Evolutionary conservation across 2,113 vertebrate genomes (phyloP).

Genomic region (Spea multiplicata): DNA sequence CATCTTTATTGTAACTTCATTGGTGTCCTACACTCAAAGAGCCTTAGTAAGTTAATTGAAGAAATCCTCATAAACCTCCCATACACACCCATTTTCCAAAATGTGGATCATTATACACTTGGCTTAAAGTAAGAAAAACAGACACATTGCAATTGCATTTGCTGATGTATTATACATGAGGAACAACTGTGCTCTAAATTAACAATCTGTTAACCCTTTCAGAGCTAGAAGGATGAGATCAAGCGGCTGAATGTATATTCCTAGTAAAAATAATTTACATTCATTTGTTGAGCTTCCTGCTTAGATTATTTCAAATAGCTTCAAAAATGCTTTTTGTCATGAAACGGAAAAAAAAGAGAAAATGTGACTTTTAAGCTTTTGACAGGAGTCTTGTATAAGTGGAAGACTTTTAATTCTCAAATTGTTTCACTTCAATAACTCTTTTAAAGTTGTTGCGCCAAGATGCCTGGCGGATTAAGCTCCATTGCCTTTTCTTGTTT

Average conservation of each 20-base stretch:
- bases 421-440: conserved; percentile 99
- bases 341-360: conserved; percentile 67
- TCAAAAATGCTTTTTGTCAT: conserved; percentile 54
- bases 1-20: too few relatives aligned
- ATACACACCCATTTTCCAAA: too few relatives aligned
- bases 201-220: neutral
- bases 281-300: neutral
- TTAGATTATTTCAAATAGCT: neutral
- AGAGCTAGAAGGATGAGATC: neutral
- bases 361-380: conserved; percentile 84
- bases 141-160: neutral
- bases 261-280: neutral
- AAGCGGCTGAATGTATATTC: neutral
- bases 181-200: neutral
- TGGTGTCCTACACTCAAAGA: too few relatives aligned
- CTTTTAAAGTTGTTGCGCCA: conserved; percentile 99
- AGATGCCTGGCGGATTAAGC: conserved; percentile 99
- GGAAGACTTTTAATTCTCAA: conserved; percentile 99
- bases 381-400: conserved; percentile 98
- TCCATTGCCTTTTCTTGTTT: conserved; percentile 99
- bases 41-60: too few relatives aligned
- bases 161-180: neutral
- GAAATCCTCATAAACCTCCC: too few relatives aligned
- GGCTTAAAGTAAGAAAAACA: too few relatives aligned
- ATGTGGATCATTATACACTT: too few relatives aligned